Percentiles rank a stretch among this genome's conserved stretches.
Evolutionary conservation across 2,113 vertebrate genomes (phyloP).

Genomic region (Coracopsis vasa): DNA sequence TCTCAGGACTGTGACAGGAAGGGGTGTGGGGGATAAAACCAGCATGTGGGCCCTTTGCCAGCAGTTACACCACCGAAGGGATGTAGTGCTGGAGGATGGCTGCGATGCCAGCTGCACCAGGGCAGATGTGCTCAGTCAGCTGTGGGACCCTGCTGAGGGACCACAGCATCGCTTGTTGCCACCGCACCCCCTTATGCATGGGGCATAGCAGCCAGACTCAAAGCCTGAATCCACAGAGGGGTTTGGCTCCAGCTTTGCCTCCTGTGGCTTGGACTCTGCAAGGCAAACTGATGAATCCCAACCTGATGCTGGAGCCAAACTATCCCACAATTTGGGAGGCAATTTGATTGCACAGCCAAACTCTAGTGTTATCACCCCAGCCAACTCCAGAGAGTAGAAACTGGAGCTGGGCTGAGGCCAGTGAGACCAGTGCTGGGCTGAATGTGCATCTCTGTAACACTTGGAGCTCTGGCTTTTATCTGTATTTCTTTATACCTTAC

Average conservation of each 20-base stretch:
- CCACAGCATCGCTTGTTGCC: background rate
- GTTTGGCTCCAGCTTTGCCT: background rate
- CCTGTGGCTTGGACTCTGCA: background rate
- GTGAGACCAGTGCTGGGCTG: background rate
- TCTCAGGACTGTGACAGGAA: background rate
- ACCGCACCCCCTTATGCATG: background rate
- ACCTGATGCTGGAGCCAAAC: background rate
- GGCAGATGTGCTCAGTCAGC: background rate
- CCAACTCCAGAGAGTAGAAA: background rate
- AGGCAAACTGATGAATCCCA: background rate
- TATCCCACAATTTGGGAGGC: background rate
- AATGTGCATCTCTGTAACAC: background rate
- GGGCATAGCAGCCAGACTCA: background rate
- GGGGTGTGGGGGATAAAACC: background rate
- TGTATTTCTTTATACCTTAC: slow-evolving; percentile 37
- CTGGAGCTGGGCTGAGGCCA: background rate
- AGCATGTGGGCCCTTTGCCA: background rate
- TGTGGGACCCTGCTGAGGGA: background rate
- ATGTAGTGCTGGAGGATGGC: background rate
- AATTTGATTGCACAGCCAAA: background rate
- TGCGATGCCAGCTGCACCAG: background rate
- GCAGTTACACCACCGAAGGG: rapidly evolving
- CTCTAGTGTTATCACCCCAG: background rate
- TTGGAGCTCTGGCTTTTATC: slow-evolving; percentile 13
- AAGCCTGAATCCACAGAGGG: background rate